These are phyloP conservation scores for Distichodus sexfasciatus DNA, from an alignment of 2,797 vertebrate genomes.

Conservation along the genomic window DNA sequence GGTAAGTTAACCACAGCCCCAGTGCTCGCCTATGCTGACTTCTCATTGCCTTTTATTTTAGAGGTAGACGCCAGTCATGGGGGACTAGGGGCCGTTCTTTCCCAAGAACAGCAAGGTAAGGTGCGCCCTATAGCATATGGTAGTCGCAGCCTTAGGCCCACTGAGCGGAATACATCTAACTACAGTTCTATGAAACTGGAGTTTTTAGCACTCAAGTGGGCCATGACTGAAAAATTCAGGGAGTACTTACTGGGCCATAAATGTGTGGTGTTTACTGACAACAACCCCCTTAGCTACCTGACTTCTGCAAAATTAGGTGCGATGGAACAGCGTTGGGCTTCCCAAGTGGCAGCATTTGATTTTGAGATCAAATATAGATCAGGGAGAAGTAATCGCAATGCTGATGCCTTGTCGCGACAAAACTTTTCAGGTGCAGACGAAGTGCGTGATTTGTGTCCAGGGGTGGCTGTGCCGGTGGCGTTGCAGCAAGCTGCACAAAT, in stretches of 20 bases:
- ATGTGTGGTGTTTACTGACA: neutral
- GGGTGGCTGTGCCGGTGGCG: neutral
- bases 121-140: neutral
- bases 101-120: neutral
- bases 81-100: neutral
- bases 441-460: neutral
- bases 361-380: neutral
- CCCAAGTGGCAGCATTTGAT: neutral
- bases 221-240: slow-evolving; percentile 5
- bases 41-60: neutral
- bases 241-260: neutral
- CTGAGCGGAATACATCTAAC: neutral
- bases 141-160: neutral
- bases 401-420: neutral
- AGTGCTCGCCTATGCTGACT: neutral
- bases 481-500: neutral
- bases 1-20: neutral
- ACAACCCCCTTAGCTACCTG: neutral
- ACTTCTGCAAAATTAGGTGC: neutral
- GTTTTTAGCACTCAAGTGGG: slow-evolving; percentile 12
- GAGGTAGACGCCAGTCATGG: too few relatives aligned
- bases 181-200: slow-evolving; percentile 21
- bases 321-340: neutral
- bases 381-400: neutral
- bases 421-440: neutral